Evolutionary conservation across 2,888 invertebrate genomes (phyloP).

Genomic region (Hydropsyche betteni): DNA sequence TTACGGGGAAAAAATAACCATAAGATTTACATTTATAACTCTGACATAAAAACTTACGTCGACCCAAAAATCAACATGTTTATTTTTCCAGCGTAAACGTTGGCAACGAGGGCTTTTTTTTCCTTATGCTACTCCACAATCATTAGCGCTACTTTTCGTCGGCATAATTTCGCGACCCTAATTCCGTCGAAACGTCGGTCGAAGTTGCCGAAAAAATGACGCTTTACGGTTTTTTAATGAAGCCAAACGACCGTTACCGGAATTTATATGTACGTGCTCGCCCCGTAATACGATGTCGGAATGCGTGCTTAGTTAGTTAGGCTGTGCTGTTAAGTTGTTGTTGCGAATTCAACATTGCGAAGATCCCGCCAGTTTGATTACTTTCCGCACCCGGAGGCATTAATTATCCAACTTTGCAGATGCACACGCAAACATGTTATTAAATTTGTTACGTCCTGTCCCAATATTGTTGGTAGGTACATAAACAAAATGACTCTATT

Average conservation of each 20-base stretch:
- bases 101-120: too few species aligned
- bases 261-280: neutral
- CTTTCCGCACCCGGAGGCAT: constrained; percentile 13
- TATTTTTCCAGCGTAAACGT: too few species aligned
- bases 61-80: too few species aligned
- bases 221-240: constrained; percentile 23
- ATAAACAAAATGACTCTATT: too few species aligned
- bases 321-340: constrained; percentile 4
- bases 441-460: constrained; percentile 11
- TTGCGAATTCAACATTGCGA: neutral
- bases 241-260: neutral
- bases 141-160: too few species aligned
- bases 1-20: too few species aligned
- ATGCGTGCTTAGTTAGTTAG: neutral
- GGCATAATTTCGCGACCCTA: constrained; percentile 4
- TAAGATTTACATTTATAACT: too few species aligned
- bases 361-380: constrained; percentile 21
- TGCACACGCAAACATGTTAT: constrained; percentile 27
- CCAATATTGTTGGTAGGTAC: neutral
- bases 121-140: too few species aligned
- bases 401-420: constrained; percentile 25
- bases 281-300: neutral
- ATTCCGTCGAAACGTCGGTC: neutral
- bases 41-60: too few species aligned
- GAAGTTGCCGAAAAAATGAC: constrained; percentile 12